Base-by-base conservation (phyloP, 2,888 invertebrate genomes). In the Abrostola tripartita region DNA sequence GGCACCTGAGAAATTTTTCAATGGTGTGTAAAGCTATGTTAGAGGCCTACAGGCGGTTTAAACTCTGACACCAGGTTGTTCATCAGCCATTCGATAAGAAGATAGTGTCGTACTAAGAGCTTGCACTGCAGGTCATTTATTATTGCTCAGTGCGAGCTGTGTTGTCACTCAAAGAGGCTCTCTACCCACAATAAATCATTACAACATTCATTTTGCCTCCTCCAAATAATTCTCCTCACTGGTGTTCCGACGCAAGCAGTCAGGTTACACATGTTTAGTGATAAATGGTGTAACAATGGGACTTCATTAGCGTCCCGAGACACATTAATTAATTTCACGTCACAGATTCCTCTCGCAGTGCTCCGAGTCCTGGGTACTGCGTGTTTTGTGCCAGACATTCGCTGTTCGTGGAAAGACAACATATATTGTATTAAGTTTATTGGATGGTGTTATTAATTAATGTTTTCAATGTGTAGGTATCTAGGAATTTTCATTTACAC, bases 241-340 rank as follows among this genome's bases (percentile, higher is more conserved):
- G 51, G 9, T 6, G 24, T 37, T 4, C 7, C n/a, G 35, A 37
- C 57, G 52, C 50, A 68, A 77, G 76, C 72, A 77, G 81, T 83
- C 84, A 81, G 71, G 77, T 76, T 82, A 86, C 89, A 88, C 82
- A 83, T 89, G 90, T 85, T 87, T 79, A 83, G 82, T 89, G 89
- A 91, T 89, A 85, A 89, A 91, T 90, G 86, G 71, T 68, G 73
- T 79, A 84, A 92, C 91, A 91, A 91, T 91, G 79, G 86, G 83
- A 85, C 85, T 88, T 89, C 90, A 90, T 91, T 90, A 90, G 81
- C 82, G 87, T 80, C 83, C 73, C 72, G 85, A 82, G 87, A 80
- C 86, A 84, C 81, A 85, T 86, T 87, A 85, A 91, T 91, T 91
- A 91, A 89, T 89, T 84, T 78, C 81, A 65, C 84, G 84, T 82